Evolutionary conservation across 2,113 vertebrate genomes (phyloP), one percentile per base, ranked within the genome.

Genomic region (Rhabdornis inornatus): DNA sequence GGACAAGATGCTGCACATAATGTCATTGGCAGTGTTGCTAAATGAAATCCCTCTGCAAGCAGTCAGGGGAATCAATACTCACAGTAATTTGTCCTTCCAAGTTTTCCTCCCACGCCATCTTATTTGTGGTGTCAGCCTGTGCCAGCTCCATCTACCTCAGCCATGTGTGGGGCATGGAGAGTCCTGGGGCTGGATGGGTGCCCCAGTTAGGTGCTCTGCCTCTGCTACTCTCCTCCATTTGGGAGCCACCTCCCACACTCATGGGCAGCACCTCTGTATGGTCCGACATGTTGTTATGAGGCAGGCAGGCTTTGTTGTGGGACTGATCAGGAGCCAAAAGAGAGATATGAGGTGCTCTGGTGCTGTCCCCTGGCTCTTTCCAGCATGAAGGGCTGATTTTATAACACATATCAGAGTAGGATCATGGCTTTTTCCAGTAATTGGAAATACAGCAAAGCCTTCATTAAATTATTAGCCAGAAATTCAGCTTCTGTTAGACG

Each of bases 21-120:
- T 94, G 97, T 97, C 97, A 96, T 89, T 95, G 95, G 95, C 76
- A 85, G 78, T 44, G 33, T 57, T 93, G 72, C 96, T 97, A 98
- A 97, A 89, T 97, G 94, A 97, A 98, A 98, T 98, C 97, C 96
- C 94, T 95, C 95, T 89, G 95, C 97, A 96, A 92, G 83, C 92
- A 91, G 96, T 55, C 61, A 9, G 77, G 56, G 77, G 91, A 92
- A 90, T 92, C 93, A 91, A 91, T 88, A 91, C 72, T 82, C 70
- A 22, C 44, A 14, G 42, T 66, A 76, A 95, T 56, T 96, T 89
- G 97, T 97, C 96, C 94, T 97, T 94, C 94, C 95, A 91, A 92
- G 66, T 90, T 87, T 94, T 87, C 92, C 44, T 83, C 78, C 95
- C 90, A 85, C 42, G 3, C 82, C 68, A 60, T 70, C 74, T 92